phyloP scores from a whole-genome alignment of 2,888 invertebrate genomes.

The Sphecodes monilicornis region DNA sequence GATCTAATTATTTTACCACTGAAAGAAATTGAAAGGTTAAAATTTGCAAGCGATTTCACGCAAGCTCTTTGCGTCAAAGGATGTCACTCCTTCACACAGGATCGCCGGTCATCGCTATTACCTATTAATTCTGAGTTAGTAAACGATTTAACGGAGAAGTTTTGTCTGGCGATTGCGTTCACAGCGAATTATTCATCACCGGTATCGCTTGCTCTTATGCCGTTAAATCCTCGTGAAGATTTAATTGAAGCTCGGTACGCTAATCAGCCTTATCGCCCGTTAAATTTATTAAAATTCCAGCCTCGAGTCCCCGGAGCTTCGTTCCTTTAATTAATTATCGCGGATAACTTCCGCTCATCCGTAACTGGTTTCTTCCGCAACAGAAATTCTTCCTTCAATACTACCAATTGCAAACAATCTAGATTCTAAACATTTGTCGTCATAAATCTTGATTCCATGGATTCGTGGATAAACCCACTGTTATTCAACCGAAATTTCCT shows the following conservation, averaged over 20 bases:
- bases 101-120: too few relatives aligned
- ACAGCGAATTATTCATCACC: not conserved
- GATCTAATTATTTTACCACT: too few relatives aligned
- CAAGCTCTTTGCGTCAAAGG: too few relatives aligned
- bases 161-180: not conserved
- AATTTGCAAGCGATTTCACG: too few relatives aligned
- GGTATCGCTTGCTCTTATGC: not conserved
- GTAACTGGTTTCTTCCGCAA: not conserved
- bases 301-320: not conserved
- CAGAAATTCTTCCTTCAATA: not conserved
- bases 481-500: too few relatives aligned
- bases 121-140: not conserved
- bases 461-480: too few relatives aligned
- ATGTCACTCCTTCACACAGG: too few relatives aligned
- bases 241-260: not conserved
- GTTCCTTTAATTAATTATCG: not conserved
- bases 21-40: too few relatives aligned
- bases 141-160: not conserved
- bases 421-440: too few relatives aligned
- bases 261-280: not conserved
- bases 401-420: not conserved
- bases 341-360: not conserved
- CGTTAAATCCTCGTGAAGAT: not conserved
- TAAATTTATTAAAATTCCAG: slow-evolving; percentile 5
- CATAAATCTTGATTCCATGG: too few relatives aligned